These are phyloP conservation scores for Potorous gilbertii DNA, from an alignment of 2,797 vertebrate species.

Conservation along the genomic window DNA sequence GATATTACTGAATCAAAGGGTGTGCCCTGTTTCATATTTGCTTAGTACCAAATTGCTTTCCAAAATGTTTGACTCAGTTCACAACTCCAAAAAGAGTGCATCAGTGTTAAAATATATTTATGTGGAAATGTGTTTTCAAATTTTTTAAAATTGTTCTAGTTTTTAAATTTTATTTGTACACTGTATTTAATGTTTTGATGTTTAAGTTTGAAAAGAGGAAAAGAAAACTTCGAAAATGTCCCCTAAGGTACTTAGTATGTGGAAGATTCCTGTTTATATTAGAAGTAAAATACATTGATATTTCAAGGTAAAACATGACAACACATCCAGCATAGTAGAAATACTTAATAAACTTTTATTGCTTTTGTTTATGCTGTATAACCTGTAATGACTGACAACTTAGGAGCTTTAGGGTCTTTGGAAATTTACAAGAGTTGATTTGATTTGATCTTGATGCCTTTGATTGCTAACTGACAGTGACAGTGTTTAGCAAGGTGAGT, in stretches of 20 bases:
- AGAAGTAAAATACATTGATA: conserved; percentile 59
- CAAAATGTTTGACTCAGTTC: neutral
- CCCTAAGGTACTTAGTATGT: conserved; percentile 15
- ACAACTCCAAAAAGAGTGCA: neutral
- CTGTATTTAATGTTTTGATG: conserved; percentile 30
- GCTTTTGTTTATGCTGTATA: conserved; percentile 31
- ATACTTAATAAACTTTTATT: conserved; percentile 52
- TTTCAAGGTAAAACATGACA: neutral
- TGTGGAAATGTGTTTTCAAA: neutral
- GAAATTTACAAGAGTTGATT: neutral
- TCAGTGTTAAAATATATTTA: neutral
- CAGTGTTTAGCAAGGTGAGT: neutral
- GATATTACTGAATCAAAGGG: neutral
- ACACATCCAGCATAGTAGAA: neutral
- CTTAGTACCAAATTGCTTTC: neutral
- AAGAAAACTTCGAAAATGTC: conserved; percentile 49
- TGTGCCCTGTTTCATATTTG: neutral
- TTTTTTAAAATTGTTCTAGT: neutral
- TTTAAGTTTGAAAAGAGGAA: conserved; percentile 51
- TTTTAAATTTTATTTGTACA: conserved; percentile 22
- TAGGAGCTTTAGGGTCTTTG: neutral
- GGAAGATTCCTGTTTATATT: conserved; percentile 22
- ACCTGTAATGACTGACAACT: neutral
- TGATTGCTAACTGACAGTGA: neutral
- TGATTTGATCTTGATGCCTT: conserved; percentile 28